Percentiles rank a stretch among this genome's conserved stretches.
Conservation (phyloP, 2,113 vertebrate species). For the Pituophis catenifer region DNA sequence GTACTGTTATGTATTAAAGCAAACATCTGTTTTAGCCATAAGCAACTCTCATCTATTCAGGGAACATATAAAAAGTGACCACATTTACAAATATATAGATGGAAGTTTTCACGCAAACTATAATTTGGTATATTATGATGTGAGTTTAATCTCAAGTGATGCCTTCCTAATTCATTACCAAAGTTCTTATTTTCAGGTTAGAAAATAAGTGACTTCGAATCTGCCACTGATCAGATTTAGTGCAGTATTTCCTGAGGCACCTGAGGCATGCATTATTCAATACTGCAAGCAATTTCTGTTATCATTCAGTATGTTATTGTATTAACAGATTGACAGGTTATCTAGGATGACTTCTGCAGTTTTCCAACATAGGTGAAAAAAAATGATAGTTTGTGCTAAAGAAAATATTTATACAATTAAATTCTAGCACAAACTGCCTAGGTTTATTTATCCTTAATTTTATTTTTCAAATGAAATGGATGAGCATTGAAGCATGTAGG, state of each 20-base stretch:
- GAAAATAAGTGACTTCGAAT: not conserved
- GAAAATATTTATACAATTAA: not conserved
- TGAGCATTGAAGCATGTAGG: not conserved
- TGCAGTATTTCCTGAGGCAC: not conserved
- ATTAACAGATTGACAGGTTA: slow-evolving; percentile 23
- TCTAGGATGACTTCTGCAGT: slow-evolving; percentile 7
- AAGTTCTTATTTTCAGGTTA: not conserved
- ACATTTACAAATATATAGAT: not conserved
- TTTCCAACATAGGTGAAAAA: slow-evolving; percentile 15
- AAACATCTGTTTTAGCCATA: not conserved
- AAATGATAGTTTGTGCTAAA: not conserved
- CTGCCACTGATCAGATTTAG: not conserved
- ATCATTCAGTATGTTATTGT: slow-evolving; percentile 13
- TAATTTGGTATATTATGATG: not conserved
- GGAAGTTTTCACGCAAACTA: not conserved
- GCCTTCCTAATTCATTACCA: not conserved
- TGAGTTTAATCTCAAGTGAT: not conserved
- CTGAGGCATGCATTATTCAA: not conserved
- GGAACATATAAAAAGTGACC: not conserved
- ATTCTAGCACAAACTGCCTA: not conserved
- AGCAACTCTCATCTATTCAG: not conserved
- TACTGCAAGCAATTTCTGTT: slow-evolving; percentile 15
- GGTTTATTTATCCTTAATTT: not conserved
- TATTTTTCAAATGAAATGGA: not conserved
- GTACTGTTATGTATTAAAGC: not conserved